A percentile compares a stretch with the other conserved stretches of the same genome.
These are phyloP conservation scores for Chelmon rostratus DNA, from an alignment of 2,797 vertebrate species.

Conservation along the genomic window DNA sequence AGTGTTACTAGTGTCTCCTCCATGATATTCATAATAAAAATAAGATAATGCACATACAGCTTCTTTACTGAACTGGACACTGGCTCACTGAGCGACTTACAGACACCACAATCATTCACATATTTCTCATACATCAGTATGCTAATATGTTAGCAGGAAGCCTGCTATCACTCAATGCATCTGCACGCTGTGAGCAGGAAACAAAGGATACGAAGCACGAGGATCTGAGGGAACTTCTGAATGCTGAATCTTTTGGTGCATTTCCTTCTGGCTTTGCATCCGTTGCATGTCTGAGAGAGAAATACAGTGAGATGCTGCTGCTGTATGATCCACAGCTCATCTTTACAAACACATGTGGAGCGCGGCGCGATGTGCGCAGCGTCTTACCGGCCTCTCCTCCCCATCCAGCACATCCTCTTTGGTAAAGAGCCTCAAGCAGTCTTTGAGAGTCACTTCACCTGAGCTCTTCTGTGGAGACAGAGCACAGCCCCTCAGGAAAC, in stretches of 20 bases:
- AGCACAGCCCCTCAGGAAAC: conserved; percentile 8
- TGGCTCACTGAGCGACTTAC: background rate
- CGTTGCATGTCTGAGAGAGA: conserved; percentile 90
- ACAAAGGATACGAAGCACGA: conserved; percentile 96
- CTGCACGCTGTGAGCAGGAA: background rate
- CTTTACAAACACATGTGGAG: background rate
- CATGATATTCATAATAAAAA: background rate
- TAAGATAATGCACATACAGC: too few relatives aligned
- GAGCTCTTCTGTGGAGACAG: conserved; percentile 84
- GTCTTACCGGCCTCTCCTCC: conserved; percentile 92
- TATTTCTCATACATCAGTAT: background rate
- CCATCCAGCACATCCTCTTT: conserved; percentile 96
- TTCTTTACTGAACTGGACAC: background rate
- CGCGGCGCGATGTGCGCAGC: background rate
- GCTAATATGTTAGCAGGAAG: background rate
- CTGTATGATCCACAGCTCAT: background rate
- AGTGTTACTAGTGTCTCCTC: too few relatives aligned
- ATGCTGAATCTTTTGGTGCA: conserved; percentile 97
- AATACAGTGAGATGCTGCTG: conserved; percentile 16
- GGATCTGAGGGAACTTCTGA: conserved; percentile 96
- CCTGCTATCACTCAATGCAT: background rate
- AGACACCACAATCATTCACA: background rate
- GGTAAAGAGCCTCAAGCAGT: conserved; percentile 95
- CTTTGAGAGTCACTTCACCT: conserved; percentile 91
- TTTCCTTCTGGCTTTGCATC: conserved; percentile 93